Evolutionary conservation across 2,113 vertebrate genomes (phyloP).

Genomic region (Pelvicachromis taeniatus): DNA sequence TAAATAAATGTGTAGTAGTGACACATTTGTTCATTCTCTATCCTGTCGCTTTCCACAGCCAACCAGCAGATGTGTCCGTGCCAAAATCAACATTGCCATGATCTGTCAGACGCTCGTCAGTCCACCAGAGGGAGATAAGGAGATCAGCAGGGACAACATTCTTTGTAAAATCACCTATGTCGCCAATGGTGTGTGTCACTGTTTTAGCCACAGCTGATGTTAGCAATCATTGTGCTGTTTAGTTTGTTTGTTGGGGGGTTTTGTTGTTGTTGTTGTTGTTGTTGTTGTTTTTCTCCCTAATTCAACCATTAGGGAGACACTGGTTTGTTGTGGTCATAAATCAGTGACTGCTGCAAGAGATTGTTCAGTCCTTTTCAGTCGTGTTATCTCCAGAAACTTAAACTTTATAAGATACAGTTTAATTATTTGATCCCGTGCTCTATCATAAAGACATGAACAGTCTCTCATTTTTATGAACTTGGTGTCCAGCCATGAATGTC

Average conservation of each 20-base stretch:
- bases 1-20: neutral
- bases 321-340: neutral
- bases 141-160: conserved; percentile 93
- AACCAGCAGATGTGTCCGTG: conserved; percentile 89
- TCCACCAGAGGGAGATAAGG: conserved; percentile 91
- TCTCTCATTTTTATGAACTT: neutral
- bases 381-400: neutral
- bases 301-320: neutral
- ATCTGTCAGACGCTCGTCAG: conserved; percentile 97
- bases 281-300: neutral
- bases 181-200: conserved; percentile 86
- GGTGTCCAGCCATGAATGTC: neutral
- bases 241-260: neutral
- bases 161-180: conserved; percentile 98
- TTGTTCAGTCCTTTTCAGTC: neutral
- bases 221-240: neutral
- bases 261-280: neutral
- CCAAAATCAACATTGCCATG: conserved; percentile 97
- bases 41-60: conserved; percentile 64
- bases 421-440: neutral
- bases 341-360: neutral
- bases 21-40: neutral
- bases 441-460: neutral
- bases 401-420: neutral
- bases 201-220: neutral